A percentile compares a stretch with the other conserved stretches of the same genome.
phyloP scores from a whole-genome alignment of 2,113 vertebrate species.

The Synodontis membranacea region DNA sequence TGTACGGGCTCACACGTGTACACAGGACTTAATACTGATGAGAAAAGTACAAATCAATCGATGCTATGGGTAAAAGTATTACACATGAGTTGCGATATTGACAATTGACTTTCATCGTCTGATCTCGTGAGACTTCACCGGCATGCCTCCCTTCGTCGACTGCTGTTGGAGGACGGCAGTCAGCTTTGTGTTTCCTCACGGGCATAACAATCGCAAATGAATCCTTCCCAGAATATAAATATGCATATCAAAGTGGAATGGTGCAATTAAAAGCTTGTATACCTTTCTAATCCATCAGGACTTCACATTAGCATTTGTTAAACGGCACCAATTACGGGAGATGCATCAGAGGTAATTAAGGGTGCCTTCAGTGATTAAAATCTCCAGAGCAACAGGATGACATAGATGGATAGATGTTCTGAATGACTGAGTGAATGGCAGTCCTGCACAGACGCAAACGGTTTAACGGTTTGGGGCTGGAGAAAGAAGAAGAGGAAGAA shows the following conservation, averaged over 20 bases:
- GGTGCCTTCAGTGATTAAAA: conserved; percentile 14
- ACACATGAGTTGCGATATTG: not conserved
- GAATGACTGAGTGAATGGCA: not conserved
- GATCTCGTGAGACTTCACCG: not conserved
- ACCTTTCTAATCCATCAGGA: conserved; percentile 9
- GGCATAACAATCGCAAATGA: not conserved
- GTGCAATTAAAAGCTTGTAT: conserved; percentile 26
- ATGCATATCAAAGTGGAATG: conserved; percentile 15
- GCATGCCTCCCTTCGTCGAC: not conserved
- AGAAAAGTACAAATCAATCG: conserved; percentile 34
- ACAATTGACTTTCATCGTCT: not conserved
- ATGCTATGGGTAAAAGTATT: conserved; percentile 7
- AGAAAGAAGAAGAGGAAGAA: conserved; percentile 19
- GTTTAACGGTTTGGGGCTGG: not conserved
- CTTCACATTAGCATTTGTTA: conserved; percentile 20
- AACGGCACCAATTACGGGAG: conserved; percentile 17
- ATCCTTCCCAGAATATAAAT: conserved; percentile 21
- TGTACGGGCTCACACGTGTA: not conserved
- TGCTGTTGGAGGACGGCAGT: not conserved
- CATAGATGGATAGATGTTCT: conserved; percentile 5
- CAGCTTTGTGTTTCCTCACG: not conserved
- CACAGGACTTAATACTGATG: conserved; percentile 12
- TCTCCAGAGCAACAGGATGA: conserved; percentile 23
- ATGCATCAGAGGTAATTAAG: conserved; percentile 16
- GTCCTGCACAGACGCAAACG: not conserved